phyloP scores from a whole-genome alignment of 1,140 invertebrate species.

The Cotesia vestalis region DNA sequence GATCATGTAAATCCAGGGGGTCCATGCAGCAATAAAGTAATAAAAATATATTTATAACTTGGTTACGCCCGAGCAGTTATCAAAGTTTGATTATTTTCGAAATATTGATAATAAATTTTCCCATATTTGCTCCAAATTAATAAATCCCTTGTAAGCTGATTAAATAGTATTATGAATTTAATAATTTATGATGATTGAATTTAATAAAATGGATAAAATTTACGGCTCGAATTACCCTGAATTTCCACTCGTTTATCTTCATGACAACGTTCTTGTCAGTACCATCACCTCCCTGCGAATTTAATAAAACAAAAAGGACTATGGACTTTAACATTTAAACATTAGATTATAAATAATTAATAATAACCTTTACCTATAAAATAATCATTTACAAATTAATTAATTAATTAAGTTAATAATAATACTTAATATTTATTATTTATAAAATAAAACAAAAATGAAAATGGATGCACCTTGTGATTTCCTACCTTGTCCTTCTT shows the following conservation, averaged over 20 bases:
- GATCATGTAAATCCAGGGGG: not conserved
- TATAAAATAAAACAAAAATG: slow-evolving; percentile 27
- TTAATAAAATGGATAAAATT: slow-evolving; percentile 6
- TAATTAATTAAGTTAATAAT: not conserved
- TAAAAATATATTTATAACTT: not conserved
- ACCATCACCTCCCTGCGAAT: slow-evolving; percentile 69
- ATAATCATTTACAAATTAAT: no score
- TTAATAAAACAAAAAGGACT: slow-evolving; percentile 49
- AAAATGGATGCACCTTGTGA: slow-evolving; percentile 43
- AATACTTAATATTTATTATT: not conserved
- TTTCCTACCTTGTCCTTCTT: slow-evolving; percentile 95
- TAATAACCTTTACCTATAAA: slow-evolving; percentile 11
- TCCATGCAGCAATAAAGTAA: not conserved
- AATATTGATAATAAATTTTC: no score
- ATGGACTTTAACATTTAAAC: slow-evolving; percentile 10
- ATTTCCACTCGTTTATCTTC: slow-evolving; percentile 82
- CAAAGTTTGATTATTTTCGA: not conserved
- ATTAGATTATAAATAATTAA: slow-evolving; percentile 7
- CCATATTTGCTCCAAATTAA: no score
- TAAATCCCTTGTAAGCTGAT: no score
- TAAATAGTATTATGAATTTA: slow-evolving; percentile 43
- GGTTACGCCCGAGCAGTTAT: not conserved
- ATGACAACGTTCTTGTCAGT: slow-evolving; percentile 67
- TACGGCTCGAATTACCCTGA: slow-evolving; percentile 68
- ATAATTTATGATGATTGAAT: slow-evolving; percentile 44